Evolutionary conservation across 2,888 invertebrate genomes (phyloP).

Genomic region (Erynnis tages): DNA sequence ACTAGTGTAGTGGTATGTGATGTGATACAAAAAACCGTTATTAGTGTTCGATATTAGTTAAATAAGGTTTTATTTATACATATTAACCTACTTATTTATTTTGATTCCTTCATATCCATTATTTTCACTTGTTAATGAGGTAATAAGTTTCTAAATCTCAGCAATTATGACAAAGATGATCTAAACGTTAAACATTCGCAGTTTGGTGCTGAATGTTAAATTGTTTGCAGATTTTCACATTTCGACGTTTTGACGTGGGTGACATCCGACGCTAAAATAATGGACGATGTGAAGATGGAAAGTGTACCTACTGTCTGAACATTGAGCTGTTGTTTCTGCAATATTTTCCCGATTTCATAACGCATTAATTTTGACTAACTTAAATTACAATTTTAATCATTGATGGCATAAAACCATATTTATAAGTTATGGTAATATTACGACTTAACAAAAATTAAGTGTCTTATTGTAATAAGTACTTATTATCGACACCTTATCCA

Average conservation of each 20-base stretch:
- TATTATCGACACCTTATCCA: too few species aligned
- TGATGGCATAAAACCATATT: too few species aligned
- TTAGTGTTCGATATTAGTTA: neutral
- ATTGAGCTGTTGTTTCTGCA: neutral
- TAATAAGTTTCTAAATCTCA: constrained; percentile 7
- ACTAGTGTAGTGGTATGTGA: constrained; percentile 5
- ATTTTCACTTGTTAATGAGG: too few species aligned
- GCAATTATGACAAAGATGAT: constrained; percentile 3
- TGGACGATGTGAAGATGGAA: constrained; percentile 14
- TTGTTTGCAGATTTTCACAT: constrained; percentile 18
- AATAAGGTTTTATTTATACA: constrained; percentile 8
- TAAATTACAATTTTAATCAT: neutral
- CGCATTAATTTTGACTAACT: neutral
- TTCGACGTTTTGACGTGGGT: constrained; percentile 11
- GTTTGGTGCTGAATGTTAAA: constrained; percentile 4
- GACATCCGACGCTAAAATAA: constrained; percentile 8
- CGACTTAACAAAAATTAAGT: too few species aligned
- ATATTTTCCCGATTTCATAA: neutral
- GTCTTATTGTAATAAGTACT: too few species aligned
- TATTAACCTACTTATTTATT: neutral
- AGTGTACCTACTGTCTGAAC: constrained; percentile 4
- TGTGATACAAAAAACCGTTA: constrained; percentile 3
- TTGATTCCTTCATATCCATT: too few species aligned
- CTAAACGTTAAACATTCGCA: constrained; percentile 11
- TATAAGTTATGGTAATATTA: too few species aligned